phyloP scores from a whole-genome alignment of 2,113 vertebrate genomes.

The Puntigrus tetrazona region DNA sequence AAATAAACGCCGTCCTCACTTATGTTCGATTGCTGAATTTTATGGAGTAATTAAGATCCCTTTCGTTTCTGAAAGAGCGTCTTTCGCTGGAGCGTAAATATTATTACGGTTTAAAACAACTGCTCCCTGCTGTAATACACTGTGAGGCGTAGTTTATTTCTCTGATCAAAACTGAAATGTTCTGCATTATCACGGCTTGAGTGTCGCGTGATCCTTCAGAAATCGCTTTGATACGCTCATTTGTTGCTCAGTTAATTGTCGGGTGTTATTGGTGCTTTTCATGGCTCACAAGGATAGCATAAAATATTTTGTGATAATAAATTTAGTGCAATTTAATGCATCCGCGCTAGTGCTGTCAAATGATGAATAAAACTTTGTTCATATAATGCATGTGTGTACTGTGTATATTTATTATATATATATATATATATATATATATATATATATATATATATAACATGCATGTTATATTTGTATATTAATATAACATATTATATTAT shows the following conservation, averaged over 20 bases:
- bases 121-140: background rate
- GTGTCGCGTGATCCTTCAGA: background rate
- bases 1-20: background rate
- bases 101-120: background rate
- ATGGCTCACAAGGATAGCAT: background rate
- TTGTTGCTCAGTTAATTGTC: background rate
- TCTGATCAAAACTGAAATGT: background rate
- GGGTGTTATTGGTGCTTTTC: background rate
- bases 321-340: background rate
- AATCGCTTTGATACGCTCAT: background rate
- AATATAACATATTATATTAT: no score
- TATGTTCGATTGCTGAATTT: no score
- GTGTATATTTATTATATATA: no score
- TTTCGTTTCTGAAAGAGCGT: no score
- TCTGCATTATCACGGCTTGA: background rate
- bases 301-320: background rate
- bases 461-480: no score
- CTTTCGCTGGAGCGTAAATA: no score
- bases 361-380: no score
- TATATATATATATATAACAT: no score
- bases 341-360: no score
- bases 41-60: no score
- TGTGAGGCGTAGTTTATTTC: background rate
- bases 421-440: no score
- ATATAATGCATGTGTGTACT: no score